Base-by-base conservation (phyloP, 2,888 invertebrate genomes). In the Parnassius orleans region DNA sequence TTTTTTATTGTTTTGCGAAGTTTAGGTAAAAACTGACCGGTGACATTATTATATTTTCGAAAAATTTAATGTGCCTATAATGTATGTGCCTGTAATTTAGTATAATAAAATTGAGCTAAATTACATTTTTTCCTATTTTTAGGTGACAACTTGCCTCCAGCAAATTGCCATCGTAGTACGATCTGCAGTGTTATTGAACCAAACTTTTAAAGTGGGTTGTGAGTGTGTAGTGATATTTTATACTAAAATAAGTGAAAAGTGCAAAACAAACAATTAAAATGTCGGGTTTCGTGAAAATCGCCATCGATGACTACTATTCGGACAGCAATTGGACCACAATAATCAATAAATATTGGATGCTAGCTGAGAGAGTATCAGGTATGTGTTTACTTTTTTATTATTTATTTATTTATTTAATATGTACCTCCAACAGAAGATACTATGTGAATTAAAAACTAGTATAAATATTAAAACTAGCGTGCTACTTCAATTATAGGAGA, bases 331-430 rank as follows among this genome's bases (percentile, higher is more conserved):
- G 94, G 86, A 93, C 94, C 55, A 93, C 93, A 57, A 92, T 94
- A 67, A 92, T 95, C 56, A 94, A 94, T 76, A 93, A 94, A 83
- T 95, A 95, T 77, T 94, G 94, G 88, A 93, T 93, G 80, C 90
- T 95, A 69, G 93, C 95, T 50, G 95, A 95, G 80, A 93, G 94
- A 82, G 94, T 95, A 69, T 95, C 95, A 86, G 96, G 96, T 96
- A 91, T 87, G 57, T 68, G 44, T 63, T 52, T 46, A 5, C 33
- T 33, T 33, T 33, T 33, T 7, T 33, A 2, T 33, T 33, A 33
- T 33, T 33, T 33, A 33, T 24, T 2, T 19, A 19, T 24, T 7
- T 33, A 33, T 33, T 33, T 7, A 33, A 33, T 33, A 7, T 33
- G 48, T 9, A 48, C 9, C 48, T 33, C 33, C 5, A 33, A 33